Percentiles rank a stretch among this genome's conserved stretches.
phyloP scores from a whole-genome alignment of 2,113 vertebrate species.

The Percopsis transmontana region DNA sequence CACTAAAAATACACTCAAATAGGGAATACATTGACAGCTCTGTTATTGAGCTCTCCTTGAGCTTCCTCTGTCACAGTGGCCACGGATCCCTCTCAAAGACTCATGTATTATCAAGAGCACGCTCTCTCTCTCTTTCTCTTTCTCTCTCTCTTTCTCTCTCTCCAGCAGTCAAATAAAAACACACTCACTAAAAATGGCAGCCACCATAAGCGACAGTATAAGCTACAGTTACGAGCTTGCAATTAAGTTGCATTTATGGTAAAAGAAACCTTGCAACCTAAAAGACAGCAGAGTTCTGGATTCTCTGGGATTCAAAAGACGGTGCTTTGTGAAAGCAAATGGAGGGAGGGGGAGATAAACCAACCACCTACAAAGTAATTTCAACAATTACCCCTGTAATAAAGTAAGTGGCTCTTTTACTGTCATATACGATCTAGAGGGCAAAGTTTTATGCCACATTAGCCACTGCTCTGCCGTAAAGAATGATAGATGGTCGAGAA shows the following conservation, averaged over 20 bases:
- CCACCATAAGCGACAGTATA: neutral
- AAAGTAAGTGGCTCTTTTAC: constrained; percentile 58
- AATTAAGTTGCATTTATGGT: neutral
- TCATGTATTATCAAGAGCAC: constrained; percentile 67
- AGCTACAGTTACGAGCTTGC: neutral
- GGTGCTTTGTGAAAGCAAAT: constrained; percentile 18
- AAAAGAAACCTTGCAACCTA: neutral
- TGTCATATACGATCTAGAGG: constrained; percentile 45
- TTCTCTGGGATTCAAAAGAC: constrained; percentile 15
- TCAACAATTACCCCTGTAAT: constrained; percentile 55
- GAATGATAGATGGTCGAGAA: constrained; percentile 38
- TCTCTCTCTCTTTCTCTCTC: constrained; percentile 12
- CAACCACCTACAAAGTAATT: constrained; percentile 56
- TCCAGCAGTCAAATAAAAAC: constrained; percentile 21
- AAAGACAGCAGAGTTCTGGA: neutral
- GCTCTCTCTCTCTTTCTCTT: constrained; percentile 47
- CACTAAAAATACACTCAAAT: constrained; percentile 86
- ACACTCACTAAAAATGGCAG: neutral
- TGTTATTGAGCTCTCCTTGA: constrained; percentile 88
- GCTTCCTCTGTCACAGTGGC: constrained; percentile 74
- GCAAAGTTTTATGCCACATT: constrained; percentile 67
- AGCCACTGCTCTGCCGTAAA: constrained; percentile 57
- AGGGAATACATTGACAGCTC: constrained; percentile 85
- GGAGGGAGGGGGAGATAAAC: constrained; percentile 39
- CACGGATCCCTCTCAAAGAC: constrained; percentile 68